Evolutionary conservation across 2,888 invertebrate genomes (phyloP), one percentile per base, ranked within the genome.

Genomic region (Cosmia trapezina): DNA sequence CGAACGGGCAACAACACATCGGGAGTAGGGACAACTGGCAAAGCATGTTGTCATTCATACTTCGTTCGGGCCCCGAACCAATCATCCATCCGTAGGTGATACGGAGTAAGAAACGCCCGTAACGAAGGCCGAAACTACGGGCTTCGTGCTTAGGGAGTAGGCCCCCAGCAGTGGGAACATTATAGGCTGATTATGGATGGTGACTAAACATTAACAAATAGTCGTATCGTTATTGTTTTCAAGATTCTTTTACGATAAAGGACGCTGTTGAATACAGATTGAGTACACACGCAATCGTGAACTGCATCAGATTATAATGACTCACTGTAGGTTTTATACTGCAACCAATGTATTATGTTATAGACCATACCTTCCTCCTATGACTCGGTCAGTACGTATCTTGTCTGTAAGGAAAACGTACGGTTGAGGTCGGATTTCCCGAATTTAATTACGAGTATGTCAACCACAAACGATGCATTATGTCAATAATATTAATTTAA

Each of bases 281-380:
- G 60, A 73, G 49, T 72, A 72, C 70, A 73, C 71, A 73, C 73
- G 73, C 78, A 82, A 83, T 83, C 88, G 88, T 90, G 88, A 82
- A 83, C 76, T 89, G 90, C 88, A 89, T 90, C 84, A 85, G 83
- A 89, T 87, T 87, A 88, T 61, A 73, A 81, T 90, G 90, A 89
- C 66, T 89, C 89, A 89, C 41, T 63, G 62, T 66, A 49, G 47
- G 65, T 70, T 73, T 68, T 78, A 71, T 59, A 61, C 28, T 75
- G 75, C 71, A 72, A 45, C 49, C 6, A 11, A 72, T 45, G 72
- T 71, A 64, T 19, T 22, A 60, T 53, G 22, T 56, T 72, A 69
- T 49, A 70, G 53, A 45, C 14, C 19, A 64, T 17, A 56, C 73
- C 70, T 71, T 83, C 71, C 59, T 67, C 14, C 54, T 76, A 64